Evolutionary conservation across 2,797 vertebrate genomes (phyloP).

Genomic region (Fistularia tabacaria): DNA sequence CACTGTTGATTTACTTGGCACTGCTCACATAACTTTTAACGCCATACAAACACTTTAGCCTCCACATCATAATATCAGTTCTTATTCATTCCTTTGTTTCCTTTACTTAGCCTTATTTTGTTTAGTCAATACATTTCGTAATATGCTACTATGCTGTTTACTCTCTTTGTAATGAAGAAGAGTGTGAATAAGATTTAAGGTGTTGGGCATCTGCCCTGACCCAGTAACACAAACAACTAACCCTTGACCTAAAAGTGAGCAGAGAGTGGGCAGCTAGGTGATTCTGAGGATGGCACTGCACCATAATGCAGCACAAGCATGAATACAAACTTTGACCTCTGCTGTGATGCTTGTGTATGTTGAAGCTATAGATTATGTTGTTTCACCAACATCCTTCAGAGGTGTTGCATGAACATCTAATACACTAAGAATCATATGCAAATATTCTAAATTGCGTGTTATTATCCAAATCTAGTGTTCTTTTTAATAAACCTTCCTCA

Average conservation of each 20-base stretch:
- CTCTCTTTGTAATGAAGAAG: too few species aligned
- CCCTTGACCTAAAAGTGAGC: slow-evolving; percentile 43
- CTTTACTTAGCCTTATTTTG: background rate
- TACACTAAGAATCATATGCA: too few species aligned
- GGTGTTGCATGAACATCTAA: too few species aligned
- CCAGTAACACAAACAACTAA: slow-evolving; percentile 28
- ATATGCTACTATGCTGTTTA: too few species aligned
- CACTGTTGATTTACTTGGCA: slow-evolving; percentile 36
- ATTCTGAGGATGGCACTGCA: slow-evolving; percentile 46
- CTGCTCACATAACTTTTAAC: background rate
- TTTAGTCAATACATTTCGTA: too few species aligned
- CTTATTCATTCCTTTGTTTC: too few species aligned
- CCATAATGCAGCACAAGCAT: slow-evolving; percentile 45
- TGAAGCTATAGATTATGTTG: background rate
- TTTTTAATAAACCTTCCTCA: background rate
- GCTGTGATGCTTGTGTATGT: background rate
- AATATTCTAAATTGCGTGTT: background rate
- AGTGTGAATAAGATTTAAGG: slow-evolving; percentile 14
- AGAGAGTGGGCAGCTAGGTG: slow-evolving; percentile 47
- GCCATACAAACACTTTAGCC: too few species aligned
- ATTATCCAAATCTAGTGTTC: background rate
- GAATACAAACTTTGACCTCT: slow-evolving; percentile 6
- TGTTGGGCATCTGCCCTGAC: slow-evolving; percentile 11
- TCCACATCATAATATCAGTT: too few species aligned
- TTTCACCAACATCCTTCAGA: too few species aligned